Evolutionary conservation across 1,140 invertebrate species (phyloP), one percentile per base, ranked within the genome.

Genomic region (Bombus sibiricus): DNA sequence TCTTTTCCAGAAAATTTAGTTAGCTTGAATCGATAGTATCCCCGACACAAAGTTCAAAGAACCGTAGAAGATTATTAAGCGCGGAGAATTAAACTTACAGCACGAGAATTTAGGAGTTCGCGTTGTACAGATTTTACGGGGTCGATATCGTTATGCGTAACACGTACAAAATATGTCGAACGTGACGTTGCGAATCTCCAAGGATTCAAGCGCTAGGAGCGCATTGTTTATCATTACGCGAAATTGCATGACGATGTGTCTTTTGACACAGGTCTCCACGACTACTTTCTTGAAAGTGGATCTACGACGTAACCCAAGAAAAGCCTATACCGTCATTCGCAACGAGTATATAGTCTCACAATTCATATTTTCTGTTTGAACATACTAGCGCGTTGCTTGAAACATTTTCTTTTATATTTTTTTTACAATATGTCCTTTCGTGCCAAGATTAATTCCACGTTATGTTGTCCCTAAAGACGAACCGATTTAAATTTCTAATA

Each of bases 151-250:
- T 41, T 68, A 76, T 57, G 59, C 62, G 18, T 39, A 64, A 47
- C 47, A 28, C 32, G 81, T 57, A 43, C 39, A n/a, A 83, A 76
- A 32, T 68, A 28, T 68, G 57, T 53, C 43, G 32, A 68, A 76
- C 81, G 73, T 77, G 73, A 83, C 73, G 28, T 37, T 77, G 64
- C 34, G 32, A 64, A 34, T 6, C 47, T 69, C 3, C 10, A 2
- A 76, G 73, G 73, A 37, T 47, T 68, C 25, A 12, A 32, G 43
- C 15, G 32, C 34, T 22, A 68, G 13, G 13, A 80, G 25, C 53
- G 32, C 28, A 43, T 83, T 66, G 43, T 76, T 76, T 77, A 57
- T 83, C 62, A 57, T 83, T 57, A 68, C 62, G 59, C 12, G 41
- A 68, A 53, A 34, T 32, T 68, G 73, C 43, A 69, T 57, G 72